Evolutionary conservation across 2,797 vertebrate species (phyloP).

Genomic region (Perodicticus potto): DNA sequence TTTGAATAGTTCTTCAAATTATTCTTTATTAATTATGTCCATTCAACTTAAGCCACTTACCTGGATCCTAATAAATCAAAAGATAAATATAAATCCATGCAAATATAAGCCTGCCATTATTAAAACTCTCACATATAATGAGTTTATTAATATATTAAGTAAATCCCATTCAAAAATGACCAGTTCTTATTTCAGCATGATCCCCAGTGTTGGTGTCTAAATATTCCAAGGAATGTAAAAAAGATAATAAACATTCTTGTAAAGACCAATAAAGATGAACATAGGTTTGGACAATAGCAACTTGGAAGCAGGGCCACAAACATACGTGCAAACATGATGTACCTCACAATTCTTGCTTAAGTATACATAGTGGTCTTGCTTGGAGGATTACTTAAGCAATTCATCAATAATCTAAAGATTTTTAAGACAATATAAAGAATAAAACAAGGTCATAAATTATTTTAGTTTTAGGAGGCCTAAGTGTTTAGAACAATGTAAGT

Average conservation of each 20-base stretch:
- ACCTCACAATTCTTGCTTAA: not conserved
- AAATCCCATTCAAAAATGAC: not conserved
- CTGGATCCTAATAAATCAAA: conserved; percentile 49
- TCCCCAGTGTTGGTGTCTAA: not conserved
- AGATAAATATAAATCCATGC: conserved; percentile 4
- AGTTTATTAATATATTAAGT: not conserved
- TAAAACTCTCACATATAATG: conserved; percentile 21
- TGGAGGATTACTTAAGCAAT: not conserved
- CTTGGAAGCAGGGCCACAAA: not conserved
- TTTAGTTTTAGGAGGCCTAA: not conserved
- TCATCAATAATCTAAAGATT: not conserved
- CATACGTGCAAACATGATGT: not conserved
- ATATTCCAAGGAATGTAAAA: not conserved
- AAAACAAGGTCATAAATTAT: not conserved
- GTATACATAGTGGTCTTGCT: too few relatives aligned
- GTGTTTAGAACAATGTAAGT: not conserved
- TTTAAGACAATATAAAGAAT: conserved; percentile 12
- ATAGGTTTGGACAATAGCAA: not conserved
- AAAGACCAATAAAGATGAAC: not conserved
- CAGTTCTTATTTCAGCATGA: not conserved
- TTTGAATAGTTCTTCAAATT: not conserved
- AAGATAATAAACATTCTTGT: not conserved
- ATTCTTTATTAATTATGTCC: not conserved
- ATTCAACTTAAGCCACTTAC: conserved; percentile 29
- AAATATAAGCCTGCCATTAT: conserved; percentile 17